phyloP scores from a whole-genome alignment of 2,113 vertebrate species.

The Morone chrysops region DNA sequence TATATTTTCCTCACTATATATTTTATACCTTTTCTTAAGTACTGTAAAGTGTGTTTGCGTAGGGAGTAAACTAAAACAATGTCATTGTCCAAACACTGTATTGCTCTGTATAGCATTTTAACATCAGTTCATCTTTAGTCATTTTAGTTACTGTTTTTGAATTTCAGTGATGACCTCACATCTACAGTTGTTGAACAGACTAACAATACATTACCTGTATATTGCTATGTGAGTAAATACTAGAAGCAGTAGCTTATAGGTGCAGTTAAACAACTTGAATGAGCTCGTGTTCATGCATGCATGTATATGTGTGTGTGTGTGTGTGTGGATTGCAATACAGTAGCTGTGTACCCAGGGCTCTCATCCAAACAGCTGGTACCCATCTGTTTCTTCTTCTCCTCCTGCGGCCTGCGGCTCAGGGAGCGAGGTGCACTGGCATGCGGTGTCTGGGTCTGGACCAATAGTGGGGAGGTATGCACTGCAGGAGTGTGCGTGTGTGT shows the following conservation, averaged over 20 bases:
- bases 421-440: slow-evolving; percentile 81
- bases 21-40: background rate
- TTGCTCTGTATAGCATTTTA: background rate
- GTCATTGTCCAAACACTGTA: background rate
- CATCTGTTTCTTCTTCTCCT: slow-evolving; percentile 80
- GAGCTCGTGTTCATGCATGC: slow-evolving; percentile 41
- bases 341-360: slow-evolving; percentile 79
- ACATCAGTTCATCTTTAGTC: slow-evolving; percentile 10
- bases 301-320: slow-evolving; percentile 40
- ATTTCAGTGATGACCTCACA: slow-evolving; percentile 15
- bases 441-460: slow-evolving; percentile 76
- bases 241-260: slow-evolving; percentile 18
- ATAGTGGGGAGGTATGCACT: slow-evolving; percentile 68
- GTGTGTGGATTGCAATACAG: slow-evolving; percentile 75
- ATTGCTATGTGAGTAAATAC: slow-evolving; percentile 42
- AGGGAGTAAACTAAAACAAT: background rate
- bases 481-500: slow-evolving; percentile 72
- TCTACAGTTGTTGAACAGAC: slow-evolving; percentile 11
- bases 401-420: slow-evolving; percentile 77
- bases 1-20: no score
- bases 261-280: slow-evolving; percentile 60
- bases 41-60: background rate
- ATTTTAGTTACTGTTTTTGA: background rate
- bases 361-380: slow-evolving; percentile 84
- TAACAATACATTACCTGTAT: slow-evolving; percentile 35